Conservation (phyloP, 2,113 vertebrate genomes). For the Tetraodon nigroviridis region DNA sequence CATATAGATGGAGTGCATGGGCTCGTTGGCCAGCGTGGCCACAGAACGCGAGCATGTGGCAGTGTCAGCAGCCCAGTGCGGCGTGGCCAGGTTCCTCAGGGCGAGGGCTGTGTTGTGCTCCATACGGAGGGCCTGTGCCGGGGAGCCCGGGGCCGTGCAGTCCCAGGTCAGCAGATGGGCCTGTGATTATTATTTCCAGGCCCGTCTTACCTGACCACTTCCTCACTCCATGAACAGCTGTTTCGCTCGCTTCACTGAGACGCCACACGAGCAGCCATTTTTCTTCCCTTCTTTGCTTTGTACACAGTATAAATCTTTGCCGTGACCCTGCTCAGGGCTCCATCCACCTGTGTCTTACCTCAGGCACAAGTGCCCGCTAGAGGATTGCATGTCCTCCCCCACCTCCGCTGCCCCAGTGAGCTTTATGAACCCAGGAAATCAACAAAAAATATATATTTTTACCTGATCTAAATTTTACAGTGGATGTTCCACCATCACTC, state of each 20-base stretch:
- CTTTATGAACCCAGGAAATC: conserved; percentile 23
- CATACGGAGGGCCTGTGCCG: conserved; percentile 87
- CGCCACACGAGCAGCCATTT: conserved; percentile 82
- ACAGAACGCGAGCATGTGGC: conserved; percentile 75
- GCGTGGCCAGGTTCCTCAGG: conserved; percentile 75
- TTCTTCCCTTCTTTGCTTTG: conserved; percentile 91
- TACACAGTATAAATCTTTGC: conserved; percentile 93
- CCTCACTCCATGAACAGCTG: conserved; percentile 94
- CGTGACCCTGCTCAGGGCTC: conserved; percentile 87
- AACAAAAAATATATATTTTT: conserved; percentile 58
- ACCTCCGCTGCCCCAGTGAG: conserved; percentile 21
- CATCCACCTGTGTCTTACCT: conserved; percentile 94
- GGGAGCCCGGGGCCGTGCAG: conserved; percentile 82
- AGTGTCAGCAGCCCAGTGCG: conserved; percentile 77
- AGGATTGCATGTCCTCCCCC: conserved; percentile 55
- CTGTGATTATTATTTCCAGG: conserved; percentile 91
- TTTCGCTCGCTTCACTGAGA: conserved; percentile 90
- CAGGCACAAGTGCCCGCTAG: conserved; percentile 78
- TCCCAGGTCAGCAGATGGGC: conserved; percentile 97
- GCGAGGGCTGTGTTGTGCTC: conserved; percentile 74
- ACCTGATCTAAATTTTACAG: conserved; percentile 28
- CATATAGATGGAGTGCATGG: conserved; percentile 31
- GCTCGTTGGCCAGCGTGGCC: conserved; percentile 37
- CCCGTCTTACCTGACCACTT: conserved; percentile 90
- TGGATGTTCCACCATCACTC: background rate